A percentile compares a stretch with the other conserved stretches of the same genome.
Evolutionary conservation across 2,888 invertebrate genomes (phyloP).

Genomic region (Macaria notata): DNA sequence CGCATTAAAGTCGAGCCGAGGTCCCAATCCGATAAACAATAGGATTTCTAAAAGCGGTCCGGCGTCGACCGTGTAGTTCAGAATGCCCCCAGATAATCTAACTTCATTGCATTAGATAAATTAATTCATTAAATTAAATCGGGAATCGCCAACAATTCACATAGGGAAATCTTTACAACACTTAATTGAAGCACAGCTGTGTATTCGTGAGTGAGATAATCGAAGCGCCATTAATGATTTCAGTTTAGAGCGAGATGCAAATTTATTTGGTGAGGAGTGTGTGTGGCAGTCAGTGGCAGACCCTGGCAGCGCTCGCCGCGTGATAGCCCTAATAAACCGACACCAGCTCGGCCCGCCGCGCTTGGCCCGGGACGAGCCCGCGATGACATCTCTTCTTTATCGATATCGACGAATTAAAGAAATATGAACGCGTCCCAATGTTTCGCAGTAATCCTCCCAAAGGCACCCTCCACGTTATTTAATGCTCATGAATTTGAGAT

Average conservation of each 20-base stretch:
- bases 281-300: constrained; percentile 23
- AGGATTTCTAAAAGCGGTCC: constrained; percentile 28
- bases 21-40: constrained; percentile 35
- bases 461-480: constrained; percentile 10
- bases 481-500: constrained; percentile 25
- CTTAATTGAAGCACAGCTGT: constrained; percentile 72
- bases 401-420: constrained; percentile 24
- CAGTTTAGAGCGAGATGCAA: constrained; percentile 75
- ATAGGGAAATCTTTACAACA: constrained; percentile 73
- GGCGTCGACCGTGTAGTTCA: constrained; percentile 38
- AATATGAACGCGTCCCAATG: constrained; percentile 19
- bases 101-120: constrained; percentile 48
- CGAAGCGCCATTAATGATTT: constrained; percentile 74
- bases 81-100: constrained; percentile 42
- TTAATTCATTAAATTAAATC: constrained; percentile 73
- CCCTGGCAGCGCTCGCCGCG: constrained; percentile 54
- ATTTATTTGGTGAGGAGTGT: constrained; percentile 58
- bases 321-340: constrained; percentile 57
- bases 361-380: too few relatives aligned
- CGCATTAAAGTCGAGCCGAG: constrained; percentile 29
- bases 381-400: constrained; percentile 29
- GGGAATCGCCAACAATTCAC: constrained; percentile 67
- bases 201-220: constrained; percentile 80
- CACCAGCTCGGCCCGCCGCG: too few relatives aligned
- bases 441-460: constrained; percentile 22